Evolutionary conservation across 2,113 vertebrate species (phyloP).

Genomic region (Cathartes aura): DNA sequence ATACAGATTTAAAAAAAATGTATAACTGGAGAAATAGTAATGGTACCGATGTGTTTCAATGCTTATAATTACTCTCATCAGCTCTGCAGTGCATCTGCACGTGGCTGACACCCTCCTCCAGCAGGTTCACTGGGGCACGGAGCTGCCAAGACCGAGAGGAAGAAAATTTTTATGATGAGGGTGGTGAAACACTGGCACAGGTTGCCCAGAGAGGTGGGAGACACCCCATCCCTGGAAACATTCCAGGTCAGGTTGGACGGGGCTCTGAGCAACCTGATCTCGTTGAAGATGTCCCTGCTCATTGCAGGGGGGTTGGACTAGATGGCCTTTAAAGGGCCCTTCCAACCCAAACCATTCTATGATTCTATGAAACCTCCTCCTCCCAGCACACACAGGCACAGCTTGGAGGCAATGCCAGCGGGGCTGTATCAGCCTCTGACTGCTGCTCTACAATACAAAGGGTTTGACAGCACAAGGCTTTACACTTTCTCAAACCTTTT

Average conservation of each 20-base stretch:
- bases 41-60: fast-evolving
- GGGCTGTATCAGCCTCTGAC: not conserved
- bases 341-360: not conserved
- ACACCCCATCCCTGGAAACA: not conserved
- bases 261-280: not conserved
- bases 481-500: not conserved
- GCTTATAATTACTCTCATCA: not conserved
- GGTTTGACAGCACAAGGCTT: not conserved
- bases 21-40: not conserved
- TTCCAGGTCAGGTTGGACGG: not conserved
- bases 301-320: fast-evolving
- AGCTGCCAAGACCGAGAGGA: not conserved
- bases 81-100: not conserved
- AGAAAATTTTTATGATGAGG: too few species aligned
- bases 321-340: not conserved
- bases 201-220: not conserved
- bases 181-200: not conserved
- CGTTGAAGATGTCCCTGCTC: not conserved
- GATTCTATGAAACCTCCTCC: not conserved
- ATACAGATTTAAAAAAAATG: not conserved
- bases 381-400: not conserved
- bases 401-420: not conserved
- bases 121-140: not conserved
- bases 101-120: not conserved
- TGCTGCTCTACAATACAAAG: not conserved